These are phyloP conservation scores for Boloria euphrosyne DNA, from an alignment of 2,888 invertebrate species.

Conservation along the genomic window DNA sequence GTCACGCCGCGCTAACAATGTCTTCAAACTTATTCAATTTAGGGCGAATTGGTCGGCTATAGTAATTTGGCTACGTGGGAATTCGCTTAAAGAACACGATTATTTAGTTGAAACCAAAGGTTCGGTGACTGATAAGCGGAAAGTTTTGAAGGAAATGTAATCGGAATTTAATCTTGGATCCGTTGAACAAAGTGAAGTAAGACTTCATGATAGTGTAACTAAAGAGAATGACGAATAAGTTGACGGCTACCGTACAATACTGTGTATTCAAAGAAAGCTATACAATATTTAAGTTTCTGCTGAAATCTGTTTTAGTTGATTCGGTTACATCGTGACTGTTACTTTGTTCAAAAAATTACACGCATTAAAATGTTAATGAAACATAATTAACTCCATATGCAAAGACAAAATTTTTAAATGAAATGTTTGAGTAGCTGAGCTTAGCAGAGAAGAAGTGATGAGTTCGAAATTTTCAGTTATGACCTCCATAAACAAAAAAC, in stretches of 20 bases:
- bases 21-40: slow-evolving; percentile 64
- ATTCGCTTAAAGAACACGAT: slow-evolving; percentile 38
- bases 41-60: slow-evolving; percentile 49
- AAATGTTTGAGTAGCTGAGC: too few species aligned
- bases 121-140: slow-evolving; percentile 35
- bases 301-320: too few species aligned
- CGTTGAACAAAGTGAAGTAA: slow-evolving; percentile 16
- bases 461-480: too few species aligned
- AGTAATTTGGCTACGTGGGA: slow-evolving; percentile 40
- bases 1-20: slow-evolving; percentile 49
- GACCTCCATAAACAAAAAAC: too few species aligned
- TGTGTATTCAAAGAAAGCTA: too few species aligned
- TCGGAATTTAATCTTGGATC: slow-evolving; percentile 30
- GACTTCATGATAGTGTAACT: background rate
- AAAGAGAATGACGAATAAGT: slow-evolving; percentile 1
- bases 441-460: too few species aligned
- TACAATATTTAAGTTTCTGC: too few species aligned
- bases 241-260: background rate
- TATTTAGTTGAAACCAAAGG: slow-evolving; percentile 32
- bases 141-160: slow-evolving; percentile 35
- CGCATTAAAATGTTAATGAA: too few species aligned
- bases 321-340: too few species aligned
- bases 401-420: too few species aligned
- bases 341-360: too few species aligned
- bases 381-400: too few species aligned